These are phyloP conservation scores for Crossaster papposus DNA, from an alignment of 53 echinoderm and acorn worm species.

Conservation along the genomic window DNA sequence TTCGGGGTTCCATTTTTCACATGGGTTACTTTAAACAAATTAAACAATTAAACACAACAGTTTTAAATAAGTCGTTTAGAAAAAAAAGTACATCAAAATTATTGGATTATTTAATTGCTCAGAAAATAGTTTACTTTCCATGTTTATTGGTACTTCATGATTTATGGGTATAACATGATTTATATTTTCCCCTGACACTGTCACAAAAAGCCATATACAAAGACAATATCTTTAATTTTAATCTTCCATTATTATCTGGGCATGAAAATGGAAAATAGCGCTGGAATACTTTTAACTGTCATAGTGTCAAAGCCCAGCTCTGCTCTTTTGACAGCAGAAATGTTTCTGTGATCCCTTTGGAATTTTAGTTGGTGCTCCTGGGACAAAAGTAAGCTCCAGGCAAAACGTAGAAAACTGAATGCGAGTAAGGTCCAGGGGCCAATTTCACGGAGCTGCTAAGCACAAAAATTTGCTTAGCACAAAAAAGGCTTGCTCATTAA, in stretches of 20 bases:
- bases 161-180: neutral
- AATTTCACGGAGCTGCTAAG: no score
- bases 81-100: no score
- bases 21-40: no score
- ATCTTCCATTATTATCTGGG: neutral
- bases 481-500: no score
- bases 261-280: neutral
- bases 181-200: neutral
- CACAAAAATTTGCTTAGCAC: no score
- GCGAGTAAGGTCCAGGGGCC: no score
- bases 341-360: constrained; percentile 20
- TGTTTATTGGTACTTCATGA: no score
- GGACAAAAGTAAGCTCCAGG: neutral
- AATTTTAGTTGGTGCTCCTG: constrained; percentile 53
- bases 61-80: no score
- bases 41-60: no score
- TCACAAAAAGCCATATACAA: neutral
- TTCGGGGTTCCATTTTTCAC: no score
- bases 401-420: constrained; percentile 1
- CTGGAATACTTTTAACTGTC: neutral
- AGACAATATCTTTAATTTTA: neutral
- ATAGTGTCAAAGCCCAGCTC: neutral
- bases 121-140: no score
- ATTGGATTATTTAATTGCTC: no score
- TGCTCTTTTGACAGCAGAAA: constrained; percentile 8